Conservation (phyloP, 2,797 vertebrate species). For the Manis crassicaudata region DNA sequence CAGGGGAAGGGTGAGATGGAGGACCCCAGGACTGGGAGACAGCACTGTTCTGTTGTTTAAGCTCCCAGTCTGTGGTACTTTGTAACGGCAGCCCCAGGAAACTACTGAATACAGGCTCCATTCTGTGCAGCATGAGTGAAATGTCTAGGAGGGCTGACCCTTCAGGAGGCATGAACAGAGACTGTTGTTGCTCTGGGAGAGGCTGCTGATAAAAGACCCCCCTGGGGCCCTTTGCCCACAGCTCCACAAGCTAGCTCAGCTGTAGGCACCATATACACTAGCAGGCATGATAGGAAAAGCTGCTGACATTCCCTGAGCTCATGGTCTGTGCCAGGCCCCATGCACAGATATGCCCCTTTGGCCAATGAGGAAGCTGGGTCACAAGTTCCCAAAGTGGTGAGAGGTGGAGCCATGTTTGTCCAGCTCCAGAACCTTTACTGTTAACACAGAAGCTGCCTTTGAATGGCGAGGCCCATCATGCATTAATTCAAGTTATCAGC, state of each 20-base stretch:
- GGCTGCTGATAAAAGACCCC: too few species aligned
- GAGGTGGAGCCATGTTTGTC: neutral
- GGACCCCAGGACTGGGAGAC: neutral
- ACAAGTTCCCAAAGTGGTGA: neutral
- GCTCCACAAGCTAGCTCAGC: too few species aligned
- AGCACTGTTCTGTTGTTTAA: neutral
- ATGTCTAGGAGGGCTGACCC: neutral
- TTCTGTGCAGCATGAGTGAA: neutral
- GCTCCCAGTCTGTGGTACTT: neutral
- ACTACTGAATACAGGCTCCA: neutral
- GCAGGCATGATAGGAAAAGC: neutral
- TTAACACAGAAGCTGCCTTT: neutral
- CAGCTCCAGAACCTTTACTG: neutral
- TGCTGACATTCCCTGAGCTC: neutral
- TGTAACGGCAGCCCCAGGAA: neutral
- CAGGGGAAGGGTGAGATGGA: neutral
- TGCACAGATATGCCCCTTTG: neutral
- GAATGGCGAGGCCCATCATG: neutral
- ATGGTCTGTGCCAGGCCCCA: neutral
- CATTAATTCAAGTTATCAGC: neutral
- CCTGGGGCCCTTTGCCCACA: too few species aligned
- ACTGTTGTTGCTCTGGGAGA: neutral
- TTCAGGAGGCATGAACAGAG: neutral
- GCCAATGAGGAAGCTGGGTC: neutral
- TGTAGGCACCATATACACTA: too few species aligned